These are phyloP conservation scores for Agelastica alni DNA, from an alignment of 2,888 invertebrate species.

Conservation along the genomic window DNA sequence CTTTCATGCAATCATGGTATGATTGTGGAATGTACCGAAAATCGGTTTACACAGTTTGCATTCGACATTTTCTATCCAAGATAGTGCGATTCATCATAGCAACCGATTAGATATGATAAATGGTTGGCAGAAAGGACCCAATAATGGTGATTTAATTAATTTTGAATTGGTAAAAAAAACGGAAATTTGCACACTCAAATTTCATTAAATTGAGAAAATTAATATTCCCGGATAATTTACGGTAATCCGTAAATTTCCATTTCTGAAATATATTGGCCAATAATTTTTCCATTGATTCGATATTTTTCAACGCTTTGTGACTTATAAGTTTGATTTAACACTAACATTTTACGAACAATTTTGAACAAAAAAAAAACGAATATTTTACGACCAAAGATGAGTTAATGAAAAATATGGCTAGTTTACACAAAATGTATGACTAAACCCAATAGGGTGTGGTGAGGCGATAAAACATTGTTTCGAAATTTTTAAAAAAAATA, in stretches of 20 bases:
- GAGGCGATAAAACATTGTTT: too few relatives aligned
- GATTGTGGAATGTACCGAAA: too few relatives aligned
- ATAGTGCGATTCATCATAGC: background rate
- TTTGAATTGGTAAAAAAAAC: conserved; percentile 28
- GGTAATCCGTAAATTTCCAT: conserved; percentile 26
- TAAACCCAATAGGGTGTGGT: too few relatives aligned
- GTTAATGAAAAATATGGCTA: too few relatives aligned
- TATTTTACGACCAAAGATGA: too few relatives aligned
- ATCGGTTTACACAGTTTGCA: background rate
- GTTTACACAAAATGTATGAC: too few relatives aligned
- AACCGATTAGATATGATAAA: conserved; percentile 11
- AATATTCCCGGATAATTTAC: conserved; percentile 30
- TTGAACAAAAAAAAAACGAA: too few relatives aligned
- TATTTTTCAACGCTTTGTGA: conserved; percentile 24
- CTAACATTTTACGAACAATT: too few relatives aligned
- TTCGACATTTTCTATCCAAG: background rate
- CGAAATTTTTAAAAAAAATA: too few relatives aligned
- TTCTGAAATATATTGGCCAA: conserved; percentile 26
- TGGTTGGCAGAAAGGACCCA: conserved; percentile 14
- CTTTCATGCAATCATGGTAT: too few relatives aligned
- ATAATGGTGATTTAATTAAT: conserved; percentile 32
- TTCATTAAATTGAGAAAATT: conserved; percentile 34
- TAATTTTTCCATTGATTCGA: conserved; percentile 32
- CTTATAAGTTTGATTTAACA: conserved; percentile 21
- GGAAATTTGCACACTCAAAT: conserved; percentile 28